Conservation (phyloP, 2,797 vertebrate genomes). For the Acestrorhynchus altus region DNA sequence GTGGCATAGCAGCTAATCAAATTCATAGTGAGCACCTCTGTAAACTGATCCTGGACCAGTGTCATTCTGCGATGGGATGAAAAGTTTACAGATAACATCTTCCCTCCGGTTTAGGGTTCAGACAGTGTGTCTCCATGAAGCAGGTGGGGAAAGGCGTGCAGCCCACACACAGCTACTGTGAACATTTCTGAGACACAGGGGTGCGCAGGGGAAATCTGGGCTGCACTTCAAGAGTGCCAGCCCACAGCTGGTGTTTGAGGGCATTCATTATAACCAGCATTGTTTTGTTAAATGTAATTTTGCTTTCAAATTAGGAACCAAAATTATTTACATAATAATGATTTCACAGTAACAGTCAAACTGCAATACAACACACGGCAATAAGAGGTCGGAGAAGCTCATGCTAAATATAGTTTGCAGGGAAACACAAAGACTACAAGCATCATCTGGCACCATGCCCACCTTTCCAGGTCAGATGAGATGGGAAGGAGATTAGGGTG, state of each 20-base stretch:
- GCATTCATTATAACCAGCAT: constrained; percentile 14
- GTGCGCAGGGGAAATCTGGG: neutral
- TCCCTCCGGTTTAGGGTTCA: constrained; percentile 31
- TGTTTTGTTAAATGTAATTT: constrained; percentile 10
- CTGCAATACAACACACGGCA: neutral
- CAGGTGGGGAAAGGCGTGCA: constrained; percentile 18
- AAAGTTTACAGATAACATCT: constrained; percentile 36
- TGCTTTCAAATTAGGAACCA: neutral
- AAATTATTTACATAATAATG: constrained; percentile 22
- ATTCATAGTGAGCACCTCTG: neutral
- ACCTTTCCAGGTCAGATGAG: neutral
- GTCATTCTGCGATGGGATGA: constrained; percentile 8
- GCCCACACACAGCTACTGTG: constrained; percentile 13
- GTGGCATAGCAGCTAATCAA: neutral
- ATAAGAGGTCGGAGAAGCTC: too few relatives aligned
- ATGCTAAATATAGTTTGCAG: too few relatives aligned
- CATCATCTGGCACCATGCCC: neutral
- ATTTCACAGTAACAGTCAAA: neutral
- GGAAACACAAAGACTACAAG: too few relatives aligned
- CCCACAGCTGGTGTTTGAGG: constrained; percentile 19
- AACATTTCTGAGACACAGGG: neutral
- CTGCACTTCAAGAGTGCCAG: neutral
- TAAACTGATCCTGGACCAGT: constrained; percentile 14
- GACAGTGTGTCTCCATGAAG: constrained; percentile 34
- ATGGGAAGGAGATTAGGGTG: neutral